A percentile compares a stretch with the other conserved stretches of the same genome.
Evolutionary conservation across 1,140 invertebrate species (phyloP).

Genomic region (Drosophila punjabiensis): DNA sequence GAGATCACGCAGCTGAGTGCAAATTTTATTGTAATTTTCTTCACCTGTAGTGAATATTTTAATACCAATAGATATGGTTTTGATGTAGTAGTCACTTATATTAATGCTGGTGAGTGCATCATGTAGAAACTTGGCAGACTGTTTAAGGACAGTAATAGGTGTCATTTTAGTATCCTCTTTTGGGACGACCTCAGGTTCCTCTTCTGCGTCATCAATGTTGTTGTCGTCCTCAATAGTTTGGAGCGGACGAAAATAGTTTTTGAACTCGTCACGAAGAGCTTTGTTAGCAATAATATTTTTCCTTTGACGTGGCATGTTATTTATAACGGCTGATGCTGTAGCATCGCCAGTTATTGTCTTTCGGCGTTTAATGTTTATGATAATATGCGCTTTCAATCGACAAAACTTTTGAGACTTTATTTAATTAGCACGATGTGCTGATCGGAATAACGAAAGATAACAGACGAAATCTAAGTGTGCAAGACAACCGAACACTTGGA

Average conservation of each 20-base stretch:
- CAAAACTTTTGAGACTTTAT: background rate
- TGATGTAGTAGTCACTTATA: background rate
- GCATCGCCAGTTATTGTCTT: slow-evolving; percentile 2
- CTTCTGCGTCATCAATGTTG: background rate
- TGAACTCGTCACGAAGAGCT: background rate
- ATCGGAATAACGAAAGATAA: slow-evolving; percentile 3
- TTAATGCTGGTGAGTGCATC: background rate
- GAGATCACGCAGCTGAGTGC: background rate
- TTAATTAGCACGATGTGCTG: background rate
- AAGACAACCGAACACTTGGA: slow-evolving; percentile 6
- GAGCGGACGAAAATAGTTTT: background rate
- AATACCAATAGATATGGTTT: slow-evolving; percentile 1
- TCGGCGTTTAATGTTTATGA: background rate
- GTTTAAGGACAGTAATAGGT: too few relatives aligned
- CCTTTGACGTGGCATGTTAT: background rate
- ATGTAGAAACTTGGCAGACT: background rate
- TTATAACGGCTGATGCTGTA: background rate
- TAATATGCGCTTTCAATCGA: too few relatives aligned
- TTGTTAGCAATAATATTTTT: background rate
- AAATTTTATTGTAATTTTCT: background rate
- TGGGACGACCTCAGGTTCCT: background rate
- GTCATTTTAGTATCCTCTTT: too few relatives aligned
- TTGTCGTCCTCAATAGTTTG: background rate
- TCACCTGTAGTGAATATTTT: background rate
- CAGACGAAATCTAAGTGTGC: background rate